These are phyloP conservation scores for Pseudomugil tenellus DNA, from an alignment of 2,797 vertebrate species.

Conservation along the genomic window DNA sequence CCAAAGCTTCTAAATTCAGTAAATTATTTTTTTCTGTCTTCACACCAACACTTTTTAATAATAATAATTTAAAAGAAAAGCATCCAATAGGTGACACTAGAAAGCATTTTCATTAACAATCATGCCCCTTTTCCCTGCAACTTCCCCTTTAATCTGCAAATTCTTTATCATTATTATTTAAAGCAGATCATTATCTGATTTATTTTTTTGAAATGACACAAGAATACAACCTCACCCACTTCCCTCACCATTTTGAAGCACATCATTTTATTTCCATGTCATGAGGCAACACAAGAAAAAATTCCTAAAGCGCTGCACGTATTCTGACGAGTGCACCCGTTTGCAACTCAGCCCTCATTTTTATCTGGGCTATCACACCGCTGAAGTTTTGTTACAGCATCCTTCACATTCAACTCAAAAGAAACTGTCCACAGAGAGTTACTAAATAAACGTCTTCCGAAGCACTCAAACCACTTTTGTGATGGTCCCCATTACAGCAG, in stretches of 20 bases:
- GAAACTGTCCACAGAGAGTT: neutral
- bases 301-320: neutral
- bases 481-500: neutral
- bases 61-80: neutral
- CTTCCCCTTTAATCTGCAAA: neutral
- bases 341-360: neutral
- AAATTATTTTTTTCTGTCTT: neutral
- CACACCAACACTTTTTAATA: neutral
- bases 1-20: neutral
- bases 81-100: neutral
- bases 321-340: neutral
- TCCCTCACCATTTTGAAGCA: neutral
- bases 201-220: too few relatives aligned
- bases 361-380: neutral
- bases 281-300: neutral
- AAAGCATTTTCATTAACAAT: neutral
- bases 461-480: constrained; percentile 1
- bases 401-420: neutral
- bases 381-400: neutral
- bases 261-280: neutral
- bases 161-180: neutral
- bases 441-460: neutral
- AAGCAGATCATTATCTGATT: too few relatives aligned
- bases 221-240: too few relatives aligned
- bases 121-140: neutral